Evolutionary conservation across 1,140 invertebrate genomes (phyloP).

Genomic region (Drosophila ananassae): DNA sequence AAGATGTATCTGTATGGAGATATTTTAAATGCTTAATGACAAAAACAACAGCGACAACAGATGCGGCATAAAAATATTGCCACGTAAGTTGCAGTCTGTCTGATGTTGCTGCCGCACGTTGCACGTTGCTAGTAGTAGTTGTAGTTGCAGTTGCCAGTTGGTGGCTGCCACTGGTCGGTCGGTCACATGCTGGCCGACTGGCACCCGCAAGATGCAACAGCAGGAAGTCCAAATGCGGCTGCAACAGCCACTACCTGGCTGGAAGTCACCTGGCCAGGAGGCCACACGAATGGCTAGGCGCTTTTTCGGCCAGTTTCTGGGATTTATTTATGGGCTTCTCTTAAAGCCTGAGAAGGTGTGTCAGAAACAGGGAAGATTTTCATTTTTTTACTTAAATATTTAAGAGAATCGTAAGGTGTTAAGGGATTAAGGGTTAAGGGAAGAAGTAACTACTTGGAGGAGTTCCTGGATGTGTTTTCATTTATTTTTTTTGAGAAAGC

Average conservation of each 20-base stretch:
- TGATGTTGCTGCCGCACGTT: constrained; percentile 18
- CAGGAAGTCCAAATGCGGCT: constrained; percentile 52
- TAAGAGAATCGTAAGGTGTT: too few species aligned
- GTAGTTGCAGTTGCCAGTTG: constrained; percentile 1
- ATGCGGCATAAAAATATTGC: constrained; percentile 58
- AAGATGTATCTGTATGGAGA: constrained; percentile 7
- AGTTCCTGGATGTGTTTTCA: too few species aligned
- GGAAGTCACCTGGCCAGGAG: constrained; percentile 56
- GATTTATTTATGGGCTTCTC: not conserved
- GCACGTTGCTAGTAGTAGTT: constrained; percentile 2
- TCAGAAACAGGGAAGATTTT: too few species aligned
- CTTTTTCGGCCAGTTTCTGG: not conserved
- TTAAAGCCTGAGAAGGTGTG: too few species aligned
- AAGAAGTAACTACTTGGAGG: too few species aligned
- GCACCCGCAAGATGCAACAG: constrained; percentile 59
- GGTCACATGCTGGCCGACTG: constrained; percentile 47
- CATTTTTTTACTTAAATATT: too few species aligned
- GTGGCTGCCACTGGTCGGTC: constrained; percentile 8
- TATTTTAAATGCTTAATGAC: constrained; percentile 49
- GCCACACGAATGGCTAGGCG: constrained; percentile 17
- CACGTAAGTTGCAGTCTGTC: constrained; percentile 39
- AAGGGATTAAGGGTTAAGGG: too few species aligned
- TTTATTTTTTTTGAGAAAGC: constrained; percentile 10
- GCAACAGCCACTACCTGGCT: constrained; percentile 12
- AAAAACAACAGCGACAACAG: constrained; percentile 46